These are phyloP conservation scores for Agrochola lychnidis DNA, from an alignment of 2,888 invertebrate genomes.

Conservation along the genomic window DNA sequence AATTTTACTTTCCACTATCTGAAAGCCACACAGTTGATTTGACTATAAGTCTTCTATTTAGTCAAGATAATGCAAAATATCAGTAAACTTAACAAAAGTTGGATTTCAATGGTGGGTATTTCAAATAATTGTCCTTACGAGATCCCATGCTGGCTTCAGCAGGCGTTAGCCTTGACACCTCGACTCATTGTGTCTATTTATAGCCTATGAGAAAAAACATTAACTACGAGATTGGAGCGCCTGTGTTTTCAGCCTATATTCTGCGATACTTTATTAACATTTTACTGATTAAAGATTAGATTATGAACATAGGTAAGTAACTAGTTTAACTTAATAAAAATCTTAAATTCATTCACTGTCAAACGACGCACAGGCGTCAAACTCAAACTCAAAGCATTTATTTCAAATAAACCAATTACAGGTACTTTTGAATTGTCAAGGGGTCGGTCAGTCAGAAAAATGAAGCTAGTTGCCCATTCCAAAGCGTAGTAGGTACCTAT, in stretches of 20 bases:
- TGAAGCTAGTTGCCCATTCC: too few relatives aligned
- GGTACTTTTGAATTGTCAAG: too few relatives aligned
- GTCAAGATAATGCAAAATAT: background rate
- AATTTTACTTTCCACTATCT: background rate
- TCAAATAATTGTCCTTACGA: background rate
- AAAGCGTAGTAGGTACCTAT: too few relatives aligned
- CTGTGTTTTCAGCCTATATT: constrained; percentile 28
- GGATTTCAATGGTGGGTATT: background rate
- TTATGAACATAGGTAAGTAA: constrained; percentile 6
- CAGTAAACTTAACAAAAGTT: background rate
- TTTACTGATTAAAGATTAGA: constrained; percentile 34
- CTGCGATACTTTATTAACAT: constrained; percentile 21
- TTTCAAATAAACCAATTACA: too few relatives aligned
- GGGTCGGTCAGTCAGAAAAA: too few relatives aligned
- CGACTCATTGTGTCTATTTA: constrained; percentile 63
- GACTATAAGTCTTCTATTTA: background rate
- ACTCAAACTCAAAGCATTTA: too few relatives aligned
- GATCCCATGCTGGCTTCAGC: constrained; percentile 24
- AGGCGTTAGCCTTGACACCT: constrained; percentile 63
- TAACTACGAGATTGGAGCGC: constrained; percentile 44
- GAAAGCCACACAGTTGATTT: background rate
- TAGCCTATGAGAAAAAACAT: constrained; percentile 61
- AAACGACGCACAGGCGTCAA: background rate
- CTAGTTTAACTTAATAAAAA: background rate
- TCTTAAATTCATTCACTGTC: background rate